Conservation (phyloP, 2,113 vertebrate species). For the Takifugu flavidus region DNA sequence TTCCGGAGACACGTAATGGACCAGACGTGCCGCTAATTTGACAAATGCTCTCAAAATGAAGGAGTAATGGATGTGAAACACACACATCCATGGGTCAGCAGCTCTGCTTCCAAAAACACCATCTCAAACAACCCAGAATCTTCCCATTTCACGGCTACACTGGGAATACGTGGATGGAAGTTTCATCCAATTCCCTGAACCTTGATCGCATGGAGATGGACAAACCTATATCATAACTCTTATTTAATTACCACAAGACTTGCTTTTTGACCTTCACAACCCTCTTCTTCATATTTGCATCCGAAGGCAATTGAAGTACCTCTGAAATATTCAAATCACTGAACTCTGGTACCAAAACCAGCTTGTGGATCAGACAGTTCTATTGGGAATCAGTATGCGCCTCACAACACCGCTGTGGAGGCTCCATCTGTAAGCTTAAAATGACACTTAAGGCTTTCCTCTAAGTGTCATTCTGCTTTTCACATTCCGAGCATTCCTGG, state of each 20-base stretch:
- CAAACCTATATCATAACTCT: too few relatives aligned
- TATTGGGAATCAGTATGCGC: slow-evolving; percentile 47
- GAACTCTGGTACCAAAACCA: slow-evolving; percentile 29
- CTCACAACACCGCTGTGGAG: slow-evolving; percentile 45
- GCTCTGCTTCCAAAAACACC: too few relatives aligned
- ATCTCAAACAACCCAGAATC: too few relatives aligned
- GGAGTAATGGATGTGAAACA: too few relatives aligned
- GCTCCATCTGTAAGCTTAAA: slow-evolving; percentile 59
- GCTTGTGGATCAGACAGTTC: slow-evolving; percentile 25
- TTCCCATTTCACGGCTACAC: too few relatives aligned
- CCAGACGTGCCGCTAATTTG: too few relatives aligned
- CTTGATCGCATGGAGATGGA: not conserved
- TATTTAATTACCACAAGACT: not conserved
- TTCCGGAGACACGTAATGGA: too few relatives aligned
- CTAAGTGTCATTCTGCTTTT: slow-evolving; percentile 57
- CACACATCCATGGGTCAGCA: too few relatives aligned
- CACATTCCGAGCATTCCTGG: slow-evolving; percentile 37
- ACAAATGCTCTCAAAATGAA: too few relatives aligned
- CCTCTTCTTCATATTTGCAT: slow-evolving; percentile 6
- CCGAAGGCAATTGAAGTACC: slow-evolving; percentile 6
- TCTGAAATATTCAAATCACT: slow-evolving; percentile 17
- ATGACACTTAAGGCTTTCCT: slow-evolving; percentile 63
- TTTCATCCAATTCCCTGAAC: not conserved
- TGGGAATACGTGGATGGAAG: too few relatives aligned
- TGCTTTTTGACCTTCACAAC: slow-evolving; percentile 7